Evolutionary conservation across 2,797 vertebrate species (phyloP).

Genomic region (Anniella stebbinsi): DNA sequence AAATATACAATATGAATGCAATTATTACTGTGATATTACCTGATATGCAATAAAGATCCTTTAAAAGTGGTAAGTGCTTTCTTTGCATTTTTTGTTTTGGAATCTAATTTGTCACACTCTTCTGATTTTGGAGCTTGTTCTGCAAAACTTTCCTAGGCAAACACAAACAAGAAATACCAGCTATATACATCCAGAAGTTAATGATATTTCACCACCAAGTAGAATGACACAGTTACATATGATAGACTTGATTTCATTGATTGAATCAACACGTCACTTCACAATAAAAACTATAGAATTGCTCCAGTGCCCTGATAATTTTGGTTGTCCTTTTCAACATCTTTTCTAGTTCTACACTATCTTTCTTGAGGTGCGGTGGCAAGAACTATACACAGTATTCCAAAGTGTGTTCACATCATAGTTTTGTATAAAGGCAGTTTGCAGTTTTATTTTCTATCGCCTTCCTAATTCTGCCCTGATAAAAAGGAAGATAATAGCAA

Average conservation of each 20-base stretch:
- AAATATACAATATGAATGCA: slow-evolving; percentile 12
- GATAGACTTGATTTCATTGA: neutral
- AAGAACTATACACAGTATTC: neutral
- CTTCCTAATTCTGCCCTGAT: neutral
- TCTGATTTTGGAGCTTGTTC: slow-evolving; percentile 88
- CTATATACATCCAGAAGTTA: slow-evolving; percentile 23
- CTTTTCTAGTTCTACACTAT: neutral
- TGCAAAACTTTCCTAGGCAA: slow-evolving; percentile 85
- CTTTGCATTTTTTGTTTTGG: slow-evolving; percentile 85
- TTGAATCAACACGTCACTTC: neutral
- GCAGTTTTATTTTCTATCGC: neutral
- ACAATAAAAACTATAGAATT: neutral
- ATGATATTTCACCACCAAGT: slow-evolving; percentile 42
- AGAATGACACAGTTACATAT: neutral
- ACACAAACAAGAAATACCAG: slow-evolving; percentile 52
- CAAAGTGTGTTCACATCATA: neutral
- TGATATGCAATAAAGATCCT: slow-evolving; percentile 92
- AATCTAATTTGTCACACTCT: slow-evolving; percentile 87
- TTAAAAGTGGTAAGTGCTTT: slow-evolving; percentile 93
- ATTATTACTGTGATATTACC: slow-evolving; percentile 81
- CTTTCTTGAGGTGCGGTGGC: neutral
- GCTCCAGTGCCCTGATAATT: neutral
- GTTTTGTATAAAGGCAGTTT: neutral
- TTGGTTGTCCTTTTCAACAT: neutral
- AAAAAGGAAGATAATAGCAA: neutral